These are phyloP conservation scores for Vombatus ursinus DNA, from an alignment of 2,113 vertebrate genomes.

Conservation along the genomic window DNA sequence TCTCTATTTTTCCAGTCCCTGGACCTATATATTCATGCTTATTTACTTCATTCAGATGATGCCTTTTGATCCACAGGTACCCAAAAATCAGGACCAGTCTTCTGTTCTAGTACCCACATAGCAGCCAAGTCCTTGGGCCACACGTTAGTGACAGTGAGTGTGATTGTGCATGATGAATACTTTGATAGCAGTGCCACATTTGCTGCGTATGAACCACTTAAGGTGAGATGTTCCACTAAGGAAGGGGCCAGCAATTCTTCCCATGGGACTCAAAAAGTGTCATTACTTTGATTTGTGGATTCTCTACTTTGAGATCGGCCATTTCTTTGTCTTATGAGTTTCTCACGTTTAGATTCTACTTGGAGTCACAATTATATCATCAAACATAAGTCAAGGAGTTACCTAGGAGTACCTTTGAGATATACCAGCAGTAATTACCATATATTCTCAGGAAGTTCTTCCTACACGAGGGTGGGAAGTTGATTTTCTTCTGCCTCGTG, in stretches of 20 bases:
- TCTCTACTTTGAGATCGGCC: background rate
- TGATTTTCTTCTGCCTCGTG: background rate
- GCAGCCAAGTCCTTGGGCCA: conserved; percentile 69
- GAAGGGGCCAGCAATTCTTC: background rate
- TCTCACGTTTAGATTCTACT: background rate
- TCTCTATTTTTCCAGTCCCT: background rate
- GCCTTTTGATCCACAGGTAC: conserved; percentile 62
- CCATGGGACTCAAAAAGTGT: background rate
- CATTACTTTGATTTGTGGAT: background rate
- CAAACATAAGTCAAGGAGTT: background rate
- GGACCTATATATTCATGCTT: background rate
- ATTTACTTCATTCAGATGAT: conserved; percentile 17
- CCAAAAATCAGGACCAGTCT: conserved; percentile 60
- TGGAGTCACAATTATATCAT: background rate
- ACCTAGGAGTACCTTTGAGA: background rate
- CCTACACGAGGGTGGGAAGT: background rate
- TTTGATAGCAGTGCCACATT: conserved; percentile 83
- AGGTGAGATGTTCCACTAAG: conserved; percentile 67
- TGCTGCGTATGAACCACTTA: conserved; percentile 82
- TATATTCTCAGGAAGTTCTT: conserved; percentile 1
- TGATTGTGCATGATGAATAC: conserved; percentile 68
- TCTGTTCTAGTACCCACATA: conserved; percentile 75
- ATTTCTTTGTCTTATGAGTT: background rate
- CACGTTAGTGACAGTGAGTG: conserved; percentile 76
- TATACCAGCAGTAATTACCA: conserved; percentile 19